Base-by-base conservation (phyloP, 2,797 vertebrate species). In the Fistularia commersonii region DNA sequence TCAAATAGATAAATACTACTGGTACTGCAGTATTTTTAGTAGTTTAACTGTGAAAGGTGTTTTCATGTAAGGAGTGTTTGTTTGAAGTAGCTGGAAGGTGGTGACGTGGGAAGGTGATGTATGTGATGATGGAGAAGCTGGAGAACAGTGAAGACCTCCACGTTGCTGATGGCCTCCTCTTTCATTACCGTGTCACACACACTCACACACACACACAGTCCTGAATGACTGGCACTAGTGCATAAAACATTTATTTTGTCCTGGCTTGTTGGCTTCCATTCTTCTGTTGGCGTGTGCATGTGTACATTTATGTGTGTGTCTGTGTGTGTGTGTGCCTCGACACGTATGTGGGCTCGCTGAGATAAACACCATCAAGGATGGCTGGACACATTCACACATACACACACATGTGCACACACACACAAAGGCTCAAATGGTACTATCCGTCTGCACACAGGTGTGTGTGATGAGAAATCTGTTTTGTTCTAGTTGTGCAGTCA, bases 381-480 rank as follows among this genome's bases (percentile, higher is more conserved):
- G 36, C 8, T 45, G 35, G 45, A 37, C 54, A 37, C 35, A 32
- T 15, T 36, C 36, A 43, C 46, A 34, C 38, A 47, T 44, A 50
- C 14, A 35, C 49, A 41, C 40, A 52, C 36, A 43, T 37, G 40
- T 8, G 40, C 32, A 41, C 33, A 54, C 11, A 48, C 51, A 41
- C 37, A 39, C 9, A 34, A 3, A 14, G 38, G 13, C 36, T 50
- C 11, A 54, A 32, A 32, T 35, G 32, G 61, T 34, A 49, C 32
- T 41, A 59, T 40, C 55, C 54, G 60, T 56, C n/a, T 37, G 10
- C 44, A 57, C 56, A 41, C 63, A 54, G 76, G 77, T 73, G 78
- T 84, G 80, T 76, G 69, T 61, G 37, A 57, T 69, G 62, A 61
- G 32, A 57, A 48, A 70, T 74, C 45, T 77, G 77, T 78, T 85